phyloP scores from a whole-genome alignment of 2,113 vertebrate genomes.

The Hiodon tergisus region DNA sequence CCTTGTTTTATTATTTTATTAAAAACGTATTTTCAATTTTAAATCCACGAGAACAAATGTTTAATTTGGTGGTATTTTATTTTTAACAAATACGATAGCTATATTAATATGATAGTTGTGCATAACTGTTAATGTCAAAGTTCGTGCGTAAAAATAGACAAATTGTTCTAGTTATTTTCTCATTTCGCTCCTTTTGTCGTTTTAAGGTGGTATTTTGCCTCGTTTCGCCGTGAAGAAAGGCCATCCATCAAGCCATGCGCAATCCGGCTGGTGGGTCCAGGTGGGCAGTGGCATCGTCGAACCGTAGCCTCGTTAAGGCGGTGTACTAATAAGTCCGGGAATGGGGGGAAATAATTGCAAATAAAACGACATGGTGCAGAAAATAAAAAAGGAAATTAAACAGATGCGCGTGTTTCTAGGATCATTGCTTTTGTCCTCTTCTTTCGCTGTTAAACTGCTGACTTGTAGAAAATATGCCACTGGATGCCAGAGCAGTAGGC shows the following conservation, averaged over 20 bases:
- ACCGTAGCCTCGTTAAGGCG: conserved; percentile 65
- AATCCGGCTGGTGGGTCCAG: conserved; percentile 52
- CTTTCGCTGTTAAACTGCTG: conserved; percentile 47
- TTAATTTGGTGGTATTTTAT: too few species aligned
- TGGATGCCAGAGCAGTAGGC: not conserved
- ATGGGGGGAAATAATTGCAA: conserved; percentile 66
- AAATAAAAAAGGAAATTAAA: conserved; percentile 73
- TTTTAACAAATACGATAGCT: too few species aligned
- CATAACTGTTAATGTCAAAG: too few species aligned
- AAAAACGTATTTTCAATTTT: too few species aligned
- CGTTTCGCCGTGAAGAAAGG: not conserved
- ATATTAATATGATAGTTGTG: too few species aligned
- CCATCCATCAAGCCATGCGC: conserved; percentile 31
- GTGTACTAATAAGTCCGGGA: conserved; percentile 58
- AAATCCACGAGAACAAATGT: too few species aligned
- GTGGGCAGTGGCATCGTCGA: conserved; percentile 58
- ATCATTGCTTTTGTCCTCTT: conserved; percentile 67
- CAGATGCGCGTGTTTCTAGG: conserved; percentile 70
- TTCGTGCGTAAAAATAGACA: not conserved
- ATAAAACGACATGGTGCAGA: conserved; percentile 76
- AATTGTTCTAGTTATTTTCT: not conserved
- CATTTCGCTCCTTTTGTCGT: not conserved
- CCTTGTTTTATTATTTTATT: too few species aligned
- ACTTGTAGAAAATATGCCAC: conserved; percentile 34
- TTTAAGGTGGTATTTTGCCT: too few species aligned